Evolutionary conservation across 1,140 invertebrate genomes (phyloP), one percentile per base, ranked within the genome.

Genomic region (Bursaphelenchus mucronatus): DNA sequence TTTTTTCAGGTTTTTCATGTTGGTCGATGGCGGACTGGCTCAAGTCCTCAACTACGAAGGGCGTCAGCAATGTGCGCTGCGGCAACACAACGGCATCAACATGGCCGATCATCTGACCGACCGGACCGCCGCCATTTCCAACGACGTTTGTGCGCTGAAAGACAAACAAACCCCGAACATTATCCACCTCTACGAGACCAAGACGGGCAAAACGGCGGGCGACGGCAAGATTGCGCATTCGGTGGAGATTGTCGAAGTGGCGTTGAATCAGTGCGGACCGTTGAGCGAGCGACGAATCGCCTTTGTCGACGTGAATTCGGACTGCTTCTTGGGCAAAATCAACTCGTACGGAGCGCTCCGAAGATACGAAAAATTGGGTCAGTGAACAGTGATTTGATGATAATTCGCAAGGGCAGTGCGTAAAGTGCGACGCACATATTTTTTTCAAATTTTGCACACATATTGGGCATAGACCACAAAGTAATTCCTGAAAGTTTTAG

Each of bases 11-110:
- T 88, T 90, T 80, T 89, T 96, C 75, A 83, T 92, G 61, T 76
- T 94, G 39, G 88, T 92, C 8, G 91, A 93, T 82, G 87, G 87
- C 71, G 86, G 86, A 46, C 85, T 85, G 51, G 81, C 92, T 2
- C 88, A 88, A 65, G 82, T 94, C 8, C 92, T 92, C 80, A 90
- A 87, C 65, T 95, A 94, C 80, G 90, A 94, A 83, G 92, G 92
- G 0, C 85, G 90, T 61, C 81, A 90, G 88, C 41, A 87, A 86
- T 71, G 90, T 90, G n/a, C 87, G 87, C 75, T 92, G 39, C 55
- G 43, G 13, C 17, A 10, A 17, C n/a, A 47, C 1, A 74, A 66
- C 19, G 70, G 44, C 45, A 30, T 49, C 89, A 87, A 86, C 87
- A 21, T 10, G 13, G 64, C 62, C 0, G 88, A 89, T 68, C 82